Base-by-base conservation (phyloP, 2,888 invertebrate genomes). In the Atethmia centrago region DNA sequence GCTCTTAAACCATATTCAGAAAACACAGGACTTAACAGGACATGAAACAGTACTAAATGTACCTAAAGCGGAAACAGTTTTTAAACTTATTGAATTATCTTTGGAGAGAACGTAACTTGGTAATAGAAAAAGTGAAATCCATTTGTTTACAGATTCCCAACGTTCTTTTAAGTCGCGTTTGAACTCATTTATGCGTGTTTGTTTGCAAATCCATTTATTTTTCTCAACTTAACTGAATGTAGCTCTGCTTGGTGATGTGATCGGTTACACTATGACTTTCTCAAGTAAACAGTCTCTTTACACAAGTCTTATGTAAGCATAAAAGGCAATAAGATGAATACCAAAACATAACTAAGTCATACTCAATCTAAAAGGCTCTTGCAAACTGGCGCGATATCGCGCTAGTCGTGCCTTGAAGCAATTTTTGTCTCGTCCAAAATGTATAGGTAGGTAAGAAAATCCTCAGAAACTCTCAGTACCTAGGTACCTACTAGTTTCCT, bases 111-210 rank as follows among this genome's bases (percentile, higher is more conserved):
- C 56, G 14, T 55, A 31, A 31, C 56, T 63, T 69, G 51, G n/a
- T n/a, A 61, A 47, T 59, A 55, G 84, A 86, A 88, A 90, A 89
- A 83, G 74, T 73, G 68, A 79, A 73, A 79, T 58, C 77, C 82
- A 66, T 86, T 83, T 82, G 74, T 79, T 74, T 83, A 71, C 71
- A 77, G 67, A 77, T 77, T 77, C 74, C 71, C 68, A 77, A 67
- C 71, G 49, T 64, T 78, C 80, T 69, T 66, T 55, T 63, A 42
- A 28, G 76, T 71, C 71, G 79, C 67, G 66, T 71, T 75, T 55
- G 72, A 56, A 77, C 58, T 71, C 40, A 78, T 71, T 76, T 74
- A 72, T 45, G 65, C 63, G 53, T 70, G 65, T 31, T 49, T 79
- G 80, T 83, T 81, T 80, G 79, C 82, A 82, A 84, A 70, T 77